A percentile compares a stretch with the other conserved stretches of the same genome.
Evolutionary conservation across 2,888 invertebrate genomes (phyloP).

Genomic region (Sialis fuliginosa): DNA sequence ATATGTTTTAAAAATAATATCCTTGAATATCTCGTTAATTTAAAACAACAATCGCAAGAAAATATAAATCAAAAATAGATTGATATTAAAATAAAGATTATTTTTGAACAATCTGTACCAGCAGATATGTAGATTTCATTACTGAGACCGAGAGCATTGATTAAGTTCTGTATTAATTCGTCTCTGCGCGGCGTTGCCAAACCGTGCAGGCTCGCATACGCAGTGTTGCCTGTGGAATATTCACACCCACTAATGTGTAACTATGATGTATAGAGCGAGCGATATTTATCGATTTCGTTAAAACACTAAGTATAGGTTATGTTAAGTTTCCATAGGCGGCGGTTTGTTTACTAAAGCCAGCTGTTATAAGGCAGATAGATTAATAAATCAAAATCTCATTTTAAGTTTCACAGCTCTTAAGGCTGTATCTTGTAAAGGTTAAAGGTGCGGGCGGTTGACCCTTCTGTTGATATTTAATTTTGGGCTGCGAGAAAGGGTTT

Average conservation of each 20-base stretch:
- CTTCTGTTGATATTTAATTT: too few species aligned
- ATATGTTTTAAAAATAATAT: too few species aligned
- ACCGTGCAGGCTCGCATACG: background rate
- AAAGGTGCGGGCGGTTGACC: too few species aligned
- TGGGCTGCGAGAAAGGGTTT: too few species aligned
- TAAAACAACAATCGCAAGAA: too few species aligned
- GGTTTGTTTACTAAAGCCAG: conserved; percentile 1
- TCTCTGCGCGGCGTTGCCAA: background rate
- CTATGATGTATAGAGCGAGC: conserved; percentile 1
- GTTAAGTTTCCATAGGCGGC: background rate
- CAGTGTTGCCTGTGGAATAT: background rate
- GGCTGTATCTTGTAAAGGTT: too few species aligned
- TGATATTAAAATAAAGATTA: too few species aligned
- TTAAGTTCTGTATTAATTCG: background rate
- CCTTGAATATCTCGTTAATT: too few species aligned
- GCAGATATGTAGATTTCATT: too few species aligned
- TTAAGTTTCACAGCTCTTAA: background rate
- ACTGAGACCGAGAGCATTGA: too few species aligned
- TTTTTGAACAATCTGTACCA: too few species aligned
- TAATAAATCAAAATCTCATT: conserved; percentile 2
- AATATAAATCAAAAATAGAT: too few species aligned
- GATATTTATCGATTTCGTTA: conserved; percentile 5
- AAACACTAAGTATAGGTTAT: conserved; percentile 5
- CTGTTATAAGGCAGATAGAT: background rate
- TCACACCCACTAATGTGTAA: conserved; percentile 3